phyloP scores from a whole-genome alignment of 2,888 invertebrate genomes.

The Ophion ellenae region DNA sequence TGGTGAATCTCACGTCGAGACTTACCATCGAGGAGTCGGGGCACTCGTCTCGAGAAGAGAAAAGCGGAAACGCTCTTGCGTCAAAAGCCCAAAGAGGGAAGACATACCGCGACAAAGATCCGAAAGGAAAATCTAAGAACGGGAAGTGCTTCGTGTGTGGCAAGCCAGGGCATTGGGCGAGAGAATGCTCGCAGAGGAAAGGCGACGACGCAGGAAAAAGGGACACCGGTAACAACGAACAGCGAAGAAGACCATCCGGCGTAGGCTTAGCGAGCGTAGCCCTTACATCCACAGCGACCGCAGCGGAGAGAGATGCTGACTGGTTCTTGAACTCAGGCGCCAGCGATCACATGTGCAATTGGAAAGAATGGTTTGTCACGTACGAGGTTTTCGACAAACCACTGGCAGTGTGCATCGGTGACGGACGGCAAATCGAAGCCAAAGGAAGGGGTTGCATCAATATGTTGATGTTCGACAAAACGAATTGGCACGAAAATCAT shows the following conservation, averaged over 20 bases:
- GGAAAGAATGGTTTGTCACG: slow-evolving; percentile 52
- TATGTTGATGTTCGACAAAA: too few relatives aligned
- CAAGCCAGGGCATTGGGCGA: slow-evolving; percentile 6
- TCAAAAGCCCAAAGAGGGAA: too few relatives aligned
- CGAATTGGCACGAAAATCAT: neutral
- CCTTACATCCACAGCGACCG: slow-evolving; percentile 4
- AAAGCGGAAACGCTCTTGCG: neutral
- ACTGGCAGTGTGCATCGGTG: slow-evolving; percentile 46
- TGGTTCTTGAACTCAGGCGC: slow-evolving; percentile 57
- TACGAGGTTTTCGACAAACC: slow-evolving; percentile 6
- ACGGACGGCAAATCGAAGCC: neutral
- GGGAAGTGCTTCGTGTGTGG: slow-evolving; percentile 44
- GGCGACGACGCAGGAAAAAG: neutral
- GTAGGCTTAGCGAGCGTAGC: slow-evolving; percentile 14
- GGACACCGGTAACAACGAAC: neutral
- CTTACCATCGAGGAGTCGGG: neutral
- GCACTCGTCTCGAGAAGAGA: slow-evolving; percentile 19
- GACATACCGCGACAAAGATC: neutral
- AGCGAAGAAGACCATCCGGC: neutral
- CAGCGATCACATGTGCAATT: slow-evolving; percentile 60
- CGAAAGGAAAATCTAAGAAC: slow-evolving; percentile 36
- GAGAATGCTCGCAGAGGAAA: slow-evolving; percentile 20
- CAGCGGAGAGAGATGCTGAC: slow-evolving; percentile 24
- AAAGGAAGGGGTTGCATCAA: neutral
- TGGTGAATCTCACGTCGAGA: too few relatives aligned